phyloP scores from a whole-genome alignment of 2,113 vertebrate species.

The Myrmecophaga tridactyla region DNA sequence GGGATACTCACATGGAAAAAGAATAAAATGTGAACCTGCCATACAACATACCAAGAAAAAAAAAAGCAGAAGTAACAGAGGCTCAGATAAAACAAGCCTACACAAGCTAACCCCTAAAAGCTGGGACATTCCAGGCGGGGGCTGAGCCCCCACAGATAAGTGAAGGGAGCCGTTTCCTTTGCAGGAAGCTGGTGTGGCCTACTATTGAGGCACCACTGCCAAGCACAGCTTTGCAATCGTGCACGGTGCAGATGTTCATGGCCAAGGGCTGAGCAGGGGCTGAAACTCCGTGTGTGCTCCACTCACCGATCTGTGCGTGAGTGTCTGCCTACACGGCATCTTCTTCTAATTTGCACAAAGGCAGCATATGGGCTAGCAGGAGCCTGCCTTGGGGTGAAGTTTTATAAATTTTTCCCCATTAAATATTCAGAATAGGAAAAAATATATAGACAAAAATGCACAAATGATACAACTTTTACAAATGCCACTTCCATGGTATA shows the following conservation, averaged over 20 bases:
- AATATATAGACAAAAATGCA: no score
- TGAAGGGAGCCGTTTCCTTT: neutral
- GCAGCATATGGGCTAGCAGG: no score
- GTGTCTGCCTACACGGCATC: neutral
- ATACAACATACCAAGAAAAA: no score
- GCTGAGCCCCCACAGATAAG: neutral
- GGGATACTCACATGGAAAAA: no score
- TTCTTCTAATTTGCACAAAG: neutral
- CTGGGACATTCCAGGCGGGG: neutral
- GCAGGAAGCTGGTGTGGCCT: neutral
- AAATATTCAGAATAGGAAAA: conserved; percentile 12
- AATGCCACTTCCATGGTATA: neutral
- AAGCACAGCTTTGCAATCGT: neutral
- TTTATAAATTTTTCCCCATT: neutral
- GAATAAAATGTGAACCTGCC: no score
- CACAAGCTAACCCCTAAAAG: neutral
- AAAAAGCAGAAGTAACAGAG: neutral
- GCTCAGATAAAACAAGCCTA: neutral
- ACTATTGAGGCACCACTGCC: neutral
- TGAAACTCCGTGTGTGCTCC: neutral
- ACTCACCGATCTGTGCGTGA: neutral
- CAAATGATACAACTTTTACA: neutral
- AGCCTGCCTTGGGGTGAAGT: neutral
- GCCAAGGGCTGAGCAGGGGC: neutral
- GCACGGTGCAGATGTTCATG: neutral